Conservation (phyloP, 2,113 vertebrate species). For the Sinocyclocheilus grahami region DNA sequence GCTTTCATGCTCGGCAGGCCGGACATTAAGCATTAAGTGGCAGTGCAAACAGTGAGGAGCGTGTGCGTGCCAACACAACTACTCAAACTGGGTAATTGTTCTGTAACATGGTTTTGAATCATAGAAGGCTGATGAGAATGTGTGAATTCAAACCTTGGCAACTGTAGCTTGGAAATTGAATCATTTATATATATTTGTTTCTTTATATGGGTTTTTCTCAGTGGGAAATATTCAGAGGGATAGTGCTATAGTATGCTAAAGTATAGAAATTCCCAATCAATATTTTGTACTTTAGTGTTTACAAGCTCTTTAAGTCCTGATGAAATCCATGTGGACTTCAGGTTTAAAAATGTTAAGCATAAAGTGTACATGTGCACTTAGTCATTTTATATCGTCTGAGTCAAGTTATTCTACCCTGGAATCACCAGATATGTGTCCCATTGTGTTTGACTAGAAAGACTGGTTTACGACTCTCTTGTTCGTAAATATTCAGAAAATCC, state of each 20-base stretch:
- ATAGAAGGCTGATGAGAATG: constrained; percentile 2
- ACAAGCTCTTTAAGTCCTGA: neutral
- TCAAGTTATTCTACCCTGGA: neutral
- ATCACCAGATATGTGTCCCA: neutral
- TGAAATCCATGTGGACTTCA: neutral
- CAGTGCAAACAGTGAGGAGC: constrained; percentile 13
- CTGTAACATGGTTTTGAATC: constrained; percentile 8
- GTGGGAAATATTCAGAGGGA: constrained; percentile 65
- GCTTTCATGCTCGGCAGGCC: constrained; percentile 41
- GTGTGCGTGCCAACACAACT: constrained; percentile 48
- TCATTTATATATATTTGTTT: constrained; percentile 61
- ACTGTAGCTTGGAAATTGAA: constrained; percentile 74
- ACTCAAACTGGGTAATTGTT: constrained; percentile 27
- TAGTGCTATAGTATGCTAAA: constrained; percentile 42
- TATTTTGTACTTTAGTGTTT: neutral
- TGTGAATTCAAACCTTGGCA: constrained; percentile 64
- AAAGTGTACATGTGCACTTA: neutral
- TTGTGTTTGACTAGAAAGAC: constrained; percentile 25
- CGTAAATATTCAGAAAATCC: constrained; percentile 18
- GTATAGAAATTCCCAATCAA: neutral
- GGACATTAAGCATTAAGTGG: constrained; percentile 33
- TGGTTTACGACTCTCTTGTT: constrained; percentile 27
- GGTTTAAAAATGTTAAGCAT: neutral
- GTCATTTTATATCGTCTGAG: neutral
- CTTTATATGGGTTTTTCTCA: constrained; percentile 56